phyloP scores from a whole-genome alignment of 2,113 vertebrate species.

The Chrysochloris asiatica region DNA sequence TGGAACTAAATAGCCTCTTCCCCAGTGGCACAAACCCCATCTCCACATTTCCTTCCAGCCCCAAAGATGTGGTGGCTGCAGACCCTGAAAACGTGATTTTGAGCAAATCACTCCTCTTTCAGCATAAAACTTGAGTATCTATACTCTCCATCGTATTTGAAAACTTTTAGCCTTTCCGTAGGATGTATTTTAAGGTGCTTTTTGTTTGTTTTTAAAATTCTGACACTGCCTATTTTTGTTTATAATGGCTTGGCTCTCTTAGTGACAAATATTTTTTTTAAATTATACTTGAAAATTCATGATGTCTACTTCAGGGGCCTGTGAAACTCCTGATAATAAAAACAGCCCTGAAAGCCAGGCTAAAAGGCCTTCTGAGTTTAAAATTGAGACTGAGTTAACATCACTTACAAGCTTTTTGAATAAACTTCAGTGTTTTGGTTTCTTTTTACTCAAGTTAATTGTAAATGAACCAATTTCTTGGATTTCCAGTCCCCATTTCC shows the following conservation, averaged over 20 bases:
- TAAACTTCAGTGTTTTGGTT: slow-evolving; percentile 29
- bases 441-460: background rate
- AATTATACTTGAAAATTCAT: slow-evolving; percentile 8
- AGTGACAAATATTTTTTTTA: background rate
- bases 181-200: background rate
- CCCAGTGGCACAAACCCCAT: background rate
- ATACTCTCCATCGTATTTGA: slow-evolving; percentile 3
- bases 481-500: background rate
- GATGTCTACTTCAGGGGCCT: background rate
- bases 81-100: background rate
- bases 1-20: background rate
- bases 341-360: background rate
- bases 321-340: background rate
- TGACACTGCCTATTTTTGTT: background rate
- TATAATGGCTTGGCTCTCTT: background rate
- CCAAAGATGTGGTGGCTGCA: background rate
- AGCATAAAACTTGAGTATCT: background rate
- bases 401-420: background rate
- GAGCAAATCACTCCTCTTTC: background rate
- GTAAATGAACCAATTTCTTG: background rate
- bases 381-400: background rate
- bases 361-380: slow-evolving; percentile 18
- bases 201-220: background rate
- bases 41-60: background rate
- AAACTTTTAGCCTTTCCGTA: slow-evolving; percentile 12